Percentiles rank a stretch among this genome's conserved stretches.
These are phyloP conservation scores for Drosophila ambigua DNA, from an alignment of 1,140 invertebrate species.

Conservation along the genomic window DNA sequence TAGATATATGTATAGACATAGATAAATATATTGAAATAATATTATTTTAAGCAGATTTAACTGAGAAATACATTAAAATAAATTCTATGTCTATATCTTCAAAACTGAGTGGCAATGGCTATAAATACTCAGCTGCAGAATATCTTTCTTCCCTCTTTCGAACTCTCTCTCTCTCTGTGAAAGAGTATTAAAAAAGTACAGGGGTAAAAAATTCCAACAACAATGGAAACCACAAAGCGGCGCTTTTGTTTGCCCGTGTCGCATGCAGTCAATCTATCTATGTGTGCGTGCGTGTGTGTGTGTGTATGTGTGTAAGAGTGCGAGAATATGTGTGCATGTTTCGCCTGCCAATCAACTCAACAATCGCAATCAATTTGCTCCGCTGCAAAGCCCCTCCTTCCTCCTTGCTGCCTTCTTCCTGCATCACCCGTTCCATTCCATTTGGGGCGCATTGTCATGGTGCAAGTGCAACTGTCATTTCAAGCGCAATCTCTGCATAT, in stretches of 20 bases:
- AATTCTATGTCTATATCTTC: too few relatives aligned
- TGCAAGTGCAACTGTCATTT: constrained; percentile 73
- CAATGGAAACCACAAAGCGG: constrained; percentile 75
- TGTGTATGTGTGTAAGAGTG: constrained; percentile 23
- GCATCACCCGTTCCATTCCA: constrained; percentile 11
- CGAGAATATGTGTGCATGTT: constrained; percentile 45
- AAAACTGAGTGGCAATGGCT: too few relatives aligned
- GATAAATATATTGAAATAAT: too few relatives aligned
- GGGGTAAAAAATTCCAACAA: constrained; percentile 24
- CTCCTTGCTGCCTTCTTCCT: constrained; percentile 9
- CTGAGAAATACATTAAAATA: too few relatives aligned
- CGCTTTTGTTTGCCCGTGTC: constrained; percentile 72
- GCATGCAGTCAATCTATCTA: constrained; percentile 62
- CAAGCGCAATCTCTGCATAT: constrained; percentile 53
- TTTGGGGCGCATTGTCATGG: constrained; percentile 57
- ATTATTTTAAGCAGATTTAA: too few relatives aligned
- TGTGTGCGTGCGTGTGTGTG: constrained; percentile 8
- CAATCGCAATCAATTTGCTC: constrained; percentile 80
- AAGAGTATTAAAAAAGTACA: not conserved
- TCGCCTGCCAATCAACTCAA: constrained; percentile 81
- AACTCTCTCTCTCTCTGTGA: too few relatives aligned
- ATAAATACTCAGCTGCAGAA: too few relatives aligned
- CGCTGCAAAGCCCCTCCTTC: constrained; percentile 35
- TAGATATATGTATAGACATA: too few relatives aligned
- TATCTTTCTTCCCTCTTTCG: too few relatives aligned